These are phyloP conservation scores for Gnathonemus longibarbis DNA, from an alignment of 2,113 vertebrate species.

Conservation along the genomic window DNA sequence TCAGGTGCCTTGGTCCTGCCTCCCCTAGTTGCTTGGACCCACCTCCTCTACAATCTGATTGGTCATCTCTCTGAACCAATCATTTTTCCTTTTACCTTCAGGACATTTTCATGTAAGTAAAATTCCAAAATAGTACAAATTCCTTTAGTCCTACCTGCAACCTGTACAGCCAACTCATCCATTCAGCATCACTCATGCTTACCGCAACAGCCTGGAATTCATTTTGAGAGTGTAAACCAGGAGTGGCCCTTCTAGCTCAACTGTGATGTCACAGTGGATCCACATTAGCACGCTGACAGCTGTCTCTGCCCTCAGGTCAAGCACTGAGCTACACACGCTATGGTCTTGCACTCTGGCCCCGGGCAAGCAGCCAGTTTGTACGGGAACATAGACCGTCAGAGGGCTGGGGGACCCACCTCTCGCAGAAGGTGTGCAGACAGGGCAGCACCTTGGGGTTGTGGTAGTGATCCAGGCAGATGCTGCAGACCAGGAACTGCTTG, in stretches of 20 bases:
- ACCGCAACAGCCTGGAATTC: not conserved
- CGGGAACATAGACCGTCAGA: not conserved
- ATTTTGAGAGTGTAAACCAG: not conserved
- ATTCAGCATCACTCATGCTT: not conserved
- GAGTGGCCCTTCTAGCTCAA: not conserved
- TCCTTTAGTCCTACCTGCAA: not conserved
- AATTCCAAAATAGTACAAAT: too few relatives aligned
- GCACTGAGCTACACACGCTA: not conserved
- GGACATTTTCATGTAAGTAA: too few relatives aligned
- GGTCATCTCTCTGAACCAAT: too few relatives aligned
- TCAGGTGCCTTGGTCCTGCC: too few relatives aligned
- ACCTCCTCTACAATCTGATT: too few relatives aligned
- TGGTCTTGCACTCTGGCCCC: not conserved
- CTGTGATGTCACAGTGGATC: not conserved
- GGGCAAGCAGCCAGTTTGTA: not conserved
- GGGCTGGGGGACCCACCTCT: conserved; percentile 67
- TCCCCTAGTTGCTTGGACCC: too few relatives aligned
- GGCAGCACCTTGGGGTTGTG: conserved; percentile 76
- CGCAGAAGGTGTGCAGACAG: conserved; percentile 92
- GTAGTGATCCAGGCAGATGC: conserved; percentile 90
- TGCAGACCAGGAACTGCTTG: conserved; percentile 93
- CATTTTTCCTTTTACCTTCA: too few relatives aligned
- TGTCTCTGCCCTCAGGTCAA: not conserved
- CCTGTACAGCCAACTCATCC: not conserved
- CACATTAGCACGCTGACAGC: not conserved